phyloP scores from a whole-genome alignment of 2,113 vertebrate genomes.

The Budorcas taxicolor region DNA sequence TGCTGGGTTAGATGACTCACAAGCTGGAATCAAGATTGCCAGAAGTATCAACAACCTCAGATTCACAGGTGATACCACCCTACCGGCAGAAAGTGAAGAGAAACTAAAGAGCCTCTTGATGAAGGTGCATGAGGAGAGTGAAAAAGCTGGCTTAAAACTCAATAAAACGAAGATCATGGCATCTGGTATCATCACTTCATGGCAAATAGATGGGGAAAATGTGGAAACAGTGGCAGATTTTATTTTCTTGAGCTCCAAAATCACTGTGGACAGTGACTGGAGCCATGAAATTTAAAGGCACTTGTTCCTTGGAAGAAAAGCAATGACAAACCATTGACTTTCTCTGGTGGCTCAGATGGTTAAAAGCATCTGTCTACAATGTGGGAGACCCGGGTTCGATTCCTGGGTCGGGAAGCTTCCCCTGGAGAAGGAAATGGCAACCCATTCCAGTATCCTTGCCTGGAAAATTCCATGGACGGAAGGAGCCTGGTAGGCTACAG shows the following conservation, averaged over 20 bases:
- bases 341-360: background rate
- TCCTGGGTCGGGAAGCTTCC: background rate
- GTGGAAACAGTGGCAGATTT: background rate
- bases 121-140: background rate
- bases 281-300: background rate
- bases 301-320: background rate
- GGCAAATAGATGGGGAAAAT: background rate
- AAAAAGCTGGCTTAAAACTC: background rate
- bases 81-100: background rate
- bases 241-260: background rate
- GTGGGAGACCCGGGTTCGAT: rapidly evolving
- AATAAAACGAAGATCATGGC: background rate
- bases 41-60: background rate
- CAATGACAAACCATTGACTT: background rate
- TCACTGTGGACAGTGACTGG: background rate
- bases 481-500: background rate
- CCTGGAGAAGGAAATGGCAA: background rate
- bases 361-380: background rate
- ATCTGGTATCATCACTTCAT: background rate
- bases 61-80: background rate
- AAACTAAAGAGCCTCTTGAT: background rate
- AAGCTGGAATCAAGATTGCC: background rate
- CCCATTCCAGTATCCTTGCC: background rate
- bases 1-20: background rate
- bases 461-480: background rate